Conservation (phyloP, 2,888 invertebrate genomes). For the Taphrorychus bicolor region DNA sequence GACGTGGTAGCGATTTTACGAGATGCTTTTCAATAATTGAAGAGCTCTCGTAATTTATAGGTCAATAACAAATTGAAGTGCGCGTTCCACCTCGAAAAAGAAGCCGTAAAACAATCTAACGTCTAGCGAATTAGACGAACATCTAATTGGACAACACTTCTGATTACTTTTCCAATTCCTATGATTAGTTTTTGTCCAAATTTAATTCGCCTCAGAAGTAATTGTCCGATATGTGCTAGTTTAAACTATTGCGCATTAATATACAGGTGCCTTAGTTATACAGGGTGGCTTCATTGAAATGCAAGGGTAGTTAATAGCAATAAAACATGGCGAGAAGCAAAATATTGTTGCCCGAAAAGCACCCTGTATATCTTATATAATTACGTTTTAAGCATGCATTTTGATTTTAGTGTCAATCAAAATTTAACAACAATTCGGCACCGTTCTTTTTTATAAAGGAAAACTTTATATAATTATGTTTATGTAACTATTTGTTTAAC, state of each 20-base stretch:
- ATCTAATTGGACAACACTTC: neutral
- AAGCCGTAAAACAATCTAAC: neutral
- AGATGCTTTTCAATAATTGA: neutral
- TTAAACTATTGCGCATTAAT: conserved; percentile 14
- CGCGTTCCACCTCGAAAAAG: neutral
- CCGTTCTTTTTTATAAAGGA: conserved; percentile 6
- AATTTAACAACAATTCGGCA: neutral
- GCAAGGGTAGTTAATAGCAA: conserved; percentile 13
- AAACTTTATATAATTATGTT: conserved; percentile 7
- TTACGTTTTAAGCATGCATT: conserved; percentile 8
- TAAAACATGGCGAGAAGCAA: conserved; percentile 5
- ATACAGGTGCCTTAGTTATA: conserved; percentile 39
- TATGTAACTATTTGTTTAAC: conserved; percentile 14
- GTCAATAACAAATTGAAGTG: neutral
- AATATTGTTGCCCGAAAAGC: conserved; percentile 5
- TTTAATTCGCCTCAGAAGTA: neutral
- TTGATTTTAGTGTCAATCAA: neutral
- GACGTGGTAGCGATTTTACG: neutral
- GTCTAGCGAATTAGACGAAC: too few species aligned
- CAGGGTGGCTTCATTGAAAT: conserved; percentile 29
- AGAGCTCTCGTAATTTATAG: neutral
- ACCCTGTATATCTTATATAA: conserved; percentile 35
- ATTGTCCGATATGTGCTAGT: neutral
- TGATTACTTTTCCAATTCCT: neutral
- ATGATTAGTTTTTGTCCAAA: neutral